Evolutionary conservation across 2,113 vertebrate species (phyloP).

Genomic region (Physeter macrocephalus): DNA sequence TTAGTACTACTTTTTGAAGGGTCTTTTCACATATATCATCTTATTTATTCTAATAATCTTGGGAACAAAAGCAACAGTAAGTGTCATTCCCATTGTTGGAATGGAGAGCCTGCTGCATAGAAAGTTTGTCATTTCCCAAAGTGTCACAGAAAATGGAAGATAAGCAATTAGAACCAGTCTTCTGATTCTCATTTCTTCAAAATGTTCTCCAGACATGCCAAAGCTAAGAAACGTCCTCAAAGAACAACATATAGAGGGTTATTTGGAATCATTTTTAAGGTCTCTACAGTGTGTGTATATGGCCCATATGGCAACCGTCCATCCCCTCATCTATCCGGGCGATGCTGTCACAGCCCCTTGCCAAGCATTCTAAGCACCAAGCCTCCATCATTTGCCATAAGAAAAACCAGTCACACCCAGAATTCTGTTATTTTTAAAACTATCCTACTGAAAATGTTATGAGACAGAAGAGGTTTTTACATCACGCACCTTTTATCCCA

Average conservation of each 20-base stretch:
- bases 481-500: background rate
- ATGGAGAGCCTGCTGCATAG: background rate
- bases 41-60: background rate
- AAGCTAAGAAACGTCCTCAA: background rate
- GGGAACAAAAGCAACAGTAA: background rate
- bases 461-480: background rate
- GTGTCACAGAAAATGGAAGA: background rate
- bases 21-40: background rate
- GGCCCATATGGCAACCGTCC: background rate
- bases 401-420: background rate
- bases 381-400: background rate
- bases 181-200: background rate
- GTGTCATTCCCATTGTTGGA: background rate
- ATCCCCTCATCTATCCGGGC: accelerated
- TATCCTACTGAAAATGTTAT: background rate
- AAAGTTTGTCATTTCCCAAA: background rate
- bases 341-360: background rate
- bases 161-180: background rate
- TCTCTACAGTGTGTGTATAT: background rate
- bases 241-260: background rate
- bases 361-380: background rate
- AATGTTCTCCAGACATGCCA: background rate
- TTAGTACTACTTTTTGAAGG: background rate
- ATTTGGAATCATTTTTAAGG: background rate
- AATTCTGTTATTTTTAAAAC: background rate